A percentile compares a stretch with the other conserved stretches of the same genome.
Conservation (phyloP, 37 sponge, comb jelly and placozoan genomes). For the Hexactinellida sp. region DNA sequence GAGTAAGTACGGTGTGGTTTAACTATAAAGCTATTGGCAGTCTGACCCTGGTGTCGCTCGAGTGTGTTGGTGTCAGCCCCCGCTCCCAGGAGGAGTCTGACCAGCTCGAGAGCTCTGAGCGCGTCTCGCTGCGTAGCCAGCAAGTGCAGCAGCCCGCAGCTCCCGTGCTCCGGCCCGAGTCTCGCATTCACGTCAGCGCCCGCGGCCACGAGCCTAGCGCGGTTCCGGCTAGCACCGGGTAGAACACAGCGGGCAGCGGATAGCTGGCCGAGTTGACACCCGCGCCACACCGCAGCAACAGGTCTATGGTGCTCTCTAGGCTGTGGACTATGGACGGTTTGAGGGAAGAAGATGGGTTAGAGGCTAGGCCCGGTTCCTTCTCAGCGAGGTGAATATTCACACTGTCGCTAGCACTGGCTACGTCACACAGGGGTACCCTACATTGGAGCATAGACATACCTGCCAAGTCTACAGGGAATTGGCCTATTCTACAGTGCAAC, state of each 20-base stretch:
- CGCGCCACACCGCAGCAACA: neutral
- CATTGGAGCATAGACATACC: too few relatives aligned
- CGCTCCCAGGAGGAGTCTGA: neutral
- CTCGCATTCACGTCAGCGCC: neutral
- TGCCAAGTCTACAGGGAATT: too few relatives aligned
- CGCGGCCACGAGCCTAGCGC: neutral
- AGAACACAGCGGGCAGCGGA: neutral
- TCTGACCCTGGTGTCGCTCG: too few relatives aligned
- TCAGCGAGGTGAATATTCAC: neutral
- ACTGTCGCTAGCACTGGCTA: constrained; percentile 3
- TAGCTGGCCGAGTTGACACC: neutral
- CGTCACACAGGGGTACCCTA: neutral
- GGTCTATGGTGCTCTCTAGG: constrained; percentile 3
- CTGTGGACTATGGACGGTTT: neutral
- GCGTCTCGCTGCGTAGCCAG: neutral
- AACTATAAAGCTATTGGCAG: too few relatives aligned
- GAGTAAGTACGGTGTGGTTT: too few relatives aligned
- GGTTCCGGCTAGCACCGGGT: neutral
- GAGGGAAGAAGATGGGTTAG: neutral
- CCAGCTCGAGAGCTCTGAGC: neutral
- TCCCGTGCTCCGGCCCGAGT: neutral
- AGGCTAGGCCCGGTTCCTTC: neutral
- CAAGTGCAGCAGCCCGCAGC: neutral
- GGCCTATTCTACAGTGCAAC: too few relatives aligned
- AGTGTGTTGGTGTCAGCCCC: neutral